Percentiles rank a stretch among this genome's conserved stretches.
phyloP scores from a whole-genome alignment of 2,888 invertebrate genomes.

The Ochlodes sylvanus region DNA sequence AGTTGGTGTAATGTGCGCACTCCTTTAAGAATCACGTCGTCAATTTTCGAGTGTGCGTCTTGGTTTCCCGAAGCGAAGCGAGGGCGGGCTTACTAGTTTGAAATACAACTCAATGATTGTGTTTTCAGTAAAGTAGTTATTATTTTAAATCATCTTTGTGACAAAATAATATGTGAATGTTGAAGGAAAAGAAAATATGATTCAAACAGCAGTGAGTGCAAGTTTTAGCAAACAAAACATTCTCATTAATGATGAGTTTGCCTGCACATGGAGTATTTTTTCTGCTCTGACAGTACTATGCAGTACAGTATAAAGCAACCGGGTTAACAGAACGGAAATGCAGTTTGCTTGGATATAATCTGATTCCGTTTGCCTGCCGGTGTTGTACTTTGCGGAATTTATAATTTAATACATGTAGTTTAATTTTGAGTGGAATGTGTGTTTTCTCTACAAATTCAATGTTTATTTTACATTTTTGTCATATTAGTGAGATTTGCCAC shows the following conservation, averaged over 20 bases:
- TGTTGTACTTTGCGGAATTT: constrained; percentile 16
- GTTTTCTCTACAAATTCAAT: too few species aligned
- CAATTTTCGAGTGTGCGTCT: too few species aligned
- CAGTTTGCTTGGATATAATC: constrained; percentile 34
- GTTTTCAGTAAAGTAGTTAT: too few species aligned
- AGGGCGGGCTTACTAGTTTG: too few species aligned
- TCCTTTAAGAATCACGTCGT: too few species aligned
- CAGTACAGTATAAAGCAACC: constrained; percentile 24
- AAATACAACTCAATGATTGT: too few species aligned
- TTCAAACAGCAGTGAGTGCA: background rate
- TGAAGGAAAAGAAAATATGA: background rate
- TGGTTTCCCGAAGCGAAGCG: too few species aligned
- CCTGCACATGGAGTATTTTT: constrained; percentile 8
- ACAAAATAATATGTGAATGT: background rate
- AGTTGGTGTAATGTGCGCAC: too few species aligned
- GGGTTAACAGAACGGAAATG: constrained; percentile 37
- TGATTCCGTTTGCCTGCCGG: constrained; percentile 15
- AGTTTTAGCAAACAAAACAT: constrained; percentile 1
- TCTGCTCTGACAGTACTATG: background rate
- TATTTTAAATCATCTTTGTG: too few species aligned
- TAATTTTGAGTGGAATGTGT: too few species aligned
- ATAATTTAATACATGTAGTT: constrained; percentile 5
- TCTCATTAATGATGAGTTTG: constrained; percentile 4
- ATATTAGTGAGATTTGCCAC: too few species aligned
- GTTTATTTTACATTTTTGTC: too few species aligned